Percentiles rank a stretch among this genome's conserved stretches.
phyloP scores from a whole-genome alignment of 2,888 invertebrate species.

The Dicyrtoma fusca region DNA sequence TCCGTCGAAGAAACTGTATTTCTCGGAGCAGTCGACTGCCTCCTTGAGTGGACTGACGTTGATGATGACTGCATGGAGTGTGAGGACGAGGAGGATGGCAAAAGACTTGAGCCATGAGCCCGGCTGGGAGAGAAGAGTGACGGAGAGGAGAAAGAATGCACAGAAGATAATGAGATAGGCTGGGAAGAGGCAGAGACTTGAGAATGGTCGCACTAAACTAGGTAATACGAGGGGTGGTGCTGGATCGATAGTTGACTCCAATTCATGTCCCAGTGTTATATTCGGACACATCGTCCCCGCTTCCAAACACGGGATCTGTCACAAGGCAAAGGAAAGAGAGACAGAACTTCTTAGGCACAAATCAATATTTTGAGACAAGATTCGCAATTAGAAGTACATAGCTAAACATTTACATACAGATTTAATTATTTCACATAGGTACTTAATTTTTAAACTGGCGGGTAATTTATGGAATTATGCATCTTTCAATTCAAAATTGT shows the following conservation, averaged over 20 bases:
- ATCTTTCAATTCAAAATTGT: no score
- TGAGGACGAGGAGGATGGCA: conserved; percentile 68
- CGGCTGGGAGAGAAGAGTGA: conserved; percentile 72
- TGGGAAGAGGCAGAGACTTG: conserved; percentile 66
- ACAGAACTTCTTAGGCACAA: no score
- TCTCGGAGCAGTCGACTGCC: conserved; percentile 53
- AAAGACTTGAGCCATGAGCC: conserved; percentile 71
- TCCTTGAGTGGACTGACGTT: conserved; percentile 48
- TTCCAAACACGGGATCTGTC: conserved; percentile 54
- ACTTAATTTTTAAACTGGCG: no score
- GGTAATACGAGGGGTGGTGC: conserved; percentile 53
- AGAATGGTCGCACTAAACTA: conserved; percentile 40
- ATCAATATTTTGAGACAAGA: no score
- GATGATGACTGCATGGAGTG: conserved; percentile 59
- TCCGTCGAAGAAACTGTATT: conserved; percentile 58
- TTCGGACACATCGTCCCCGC: conserved; percentile 46
- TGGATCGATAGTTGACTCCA: conserved; percentile 35
- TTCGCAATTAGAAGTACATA: no score
- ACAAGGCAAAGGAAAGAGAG: not conserved
- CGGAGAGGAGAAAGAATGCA: conserved; percentile 70
- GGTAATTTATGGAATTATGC: no score
- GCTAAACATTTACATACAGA: no score
- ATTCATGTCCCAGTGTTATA: conserved; percentile 25
- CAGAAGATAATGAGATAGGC: conserved; percentile 75
- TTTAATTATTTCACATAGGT: no score